These are phyloP conservation scores for Melanerpes aurifrons DNA, from an alignment of 2,113 vertebrate species.

Conservation along the genomic window DNA sequence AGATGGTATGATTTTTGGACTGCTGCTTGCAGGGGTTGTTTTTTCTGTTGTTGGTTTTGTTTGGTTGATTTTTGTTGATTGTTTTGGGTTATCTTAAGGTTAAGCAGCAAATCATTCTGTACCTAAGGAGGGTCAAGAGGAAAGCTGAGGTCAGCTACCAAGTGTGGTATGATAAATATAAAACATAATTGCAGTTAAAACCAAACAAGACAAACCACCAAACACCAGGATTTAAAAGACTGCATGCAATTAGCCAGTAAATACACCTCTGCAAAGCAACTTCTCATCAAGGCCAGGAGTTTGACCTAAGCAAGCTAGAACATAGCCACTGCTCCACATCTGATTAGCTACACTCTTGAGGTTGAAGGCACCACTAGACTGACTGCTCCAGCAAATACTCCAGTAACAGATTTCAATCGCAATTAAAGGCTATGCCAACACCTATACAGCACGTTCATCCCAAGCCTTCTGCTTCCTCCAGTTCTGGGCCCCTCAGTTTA, in stretches of 20 bases:
- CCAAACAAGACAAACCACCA: neutral
- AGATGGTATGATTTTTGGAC: neutral
- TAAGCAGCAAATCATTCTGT: neutral
- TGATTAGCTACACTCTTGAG: rapidly evolving
- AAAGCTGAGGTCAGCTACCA: neutral
- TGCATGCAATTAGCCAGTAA: neutral
- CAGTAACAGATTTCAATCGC: neutral
- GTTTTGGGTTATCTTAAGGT: neutral
- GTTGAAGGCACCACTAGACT: neutral
- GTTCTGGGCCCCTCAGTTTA: too few species aligned
- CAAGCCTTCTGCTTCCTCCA: neutral
- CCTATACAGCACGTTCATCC: neutral
- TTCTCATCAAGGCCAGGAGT: neutral
- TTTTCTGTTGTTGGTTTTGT: neutral
- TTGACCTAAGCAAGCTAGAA: neutral
- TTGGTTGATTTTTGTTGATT: neutral
- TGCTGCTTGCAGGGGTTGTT: neutral
- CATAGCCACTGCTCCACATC: neutral
- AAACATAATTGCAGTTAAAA: neutral
- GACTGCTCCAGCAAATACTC: neutral
- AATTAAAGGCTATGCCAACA: neutral
- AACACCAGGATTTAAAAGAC: neutral
- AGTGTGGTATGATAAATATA: neutral
- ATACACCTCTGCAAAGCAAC: neutral
- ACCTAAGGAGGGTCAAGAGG: neutral